phyloP scores from a whole-genome alignment of 30 jellyfish, hydroid and myxozoan genomes.

The Rhopilema esculentum region DNA sequence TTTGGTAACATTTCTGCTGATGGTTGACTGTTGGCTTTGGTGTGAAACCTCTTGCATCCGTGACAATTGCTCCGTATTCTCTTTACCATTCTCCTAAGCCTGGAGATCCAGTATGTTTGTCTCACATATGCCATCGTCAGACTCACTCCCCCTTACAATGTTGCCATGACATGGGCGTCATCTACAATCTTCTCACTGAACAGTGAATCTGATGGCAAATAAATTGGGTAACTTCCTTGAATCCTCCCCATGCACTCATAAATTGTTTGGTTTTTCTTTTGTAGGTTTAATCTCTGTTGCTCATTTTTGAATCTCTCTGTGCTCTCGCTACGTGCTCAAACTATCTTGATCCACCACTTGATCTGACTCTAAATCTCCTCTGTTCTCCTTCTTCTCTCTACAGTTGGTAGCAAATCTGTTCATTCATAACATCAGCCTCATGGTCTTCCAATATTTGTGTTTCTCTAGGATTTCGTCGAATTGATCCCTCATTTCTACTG shows the following conservation, averaged over 20 bases:
- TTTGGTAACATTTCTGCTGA: slow-evolving; percentile 32
- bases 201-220: slow-evolving; percentile 39
- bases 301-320: slow-evolving; percentile 42
- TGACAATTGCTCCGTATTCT: slow-evolving; percentile 33
- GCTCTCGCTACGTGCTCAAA: background rate
- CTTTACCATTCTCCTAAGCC: slow-evolving; percentile 41
- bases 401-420: slow-evolving; percentile 50
- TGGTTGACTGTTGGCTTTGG: slow-evolving; percentile 41
- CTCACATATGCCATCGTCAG: slow-evolving; percentile 47
- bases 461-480: slow-evolving; percentile 27
- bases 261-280: slow-evolving; percentile 28
- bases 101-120: slow-evolving; percentile 43
- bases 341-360: slow-evolving; percentile 32
- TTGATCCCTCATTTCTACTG: slow-evolving; percentile 3
- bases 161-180: slow-evolving; percentile 20
- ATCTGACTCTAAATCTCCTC: slow-evolving; percentile 28
- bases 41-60: slow-evolving; percentile 63
- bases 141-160: slow-evolving; percentile 69
- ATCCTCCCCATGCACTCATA: slow-evolving; percentile 45
- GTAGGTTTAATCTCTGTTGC: slow-evolving; percentile 27
- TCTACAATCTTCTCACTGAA: slow-evolving; percentile 23
- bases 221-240: slow-evolving; percentile 60
- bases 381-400: slow-evolving; percentile 38
- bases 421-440: slow-evolving; percentile 47
- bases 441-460: slow-evolving; percentile 12